These are phyloP conservation scores for Sebastes trivittatus DNA, from an alignment of 2,797 vertebrate genomes.

Conservation along the genomic window DNA sequence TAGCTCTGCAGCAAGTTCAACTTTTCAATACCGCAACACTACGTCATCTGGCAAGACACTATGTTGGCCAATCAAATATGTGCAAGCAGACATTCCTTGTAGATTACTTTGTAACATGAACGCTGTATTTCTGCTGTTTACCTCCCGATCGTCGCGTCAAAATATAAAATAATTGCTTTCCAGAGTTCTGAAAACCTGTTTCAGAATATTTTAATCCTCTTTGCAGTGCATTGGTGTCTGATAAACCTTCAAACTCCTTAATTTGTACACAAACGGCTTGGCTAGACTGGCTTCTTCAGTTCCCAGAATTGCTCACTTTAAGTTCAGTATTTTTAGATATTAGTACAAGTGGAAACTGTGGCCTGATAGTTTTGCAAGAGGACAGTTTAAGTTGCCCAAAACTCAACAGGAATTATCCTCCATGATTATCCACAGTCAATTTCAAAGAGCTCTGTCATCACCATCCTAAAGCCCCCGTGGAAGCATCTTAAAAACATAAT, in stretches of 20 bases:
- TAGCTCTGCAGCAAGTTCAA: neutral
- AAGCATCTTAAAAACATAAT: neutral
- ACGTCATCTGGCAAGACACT: neutral
- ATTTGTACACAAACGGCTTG: no score
- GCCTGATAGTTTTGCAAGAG: neutral
- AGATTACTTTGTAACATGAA: neutral
- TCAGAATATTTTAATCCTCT: no score
- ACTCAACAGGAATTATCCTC: neutral
- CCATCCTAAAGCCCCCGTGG: no score
- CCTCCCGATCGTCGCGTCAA: neutral
- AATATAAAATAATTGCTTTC: neutral
- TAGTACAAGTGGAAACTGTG: no score
- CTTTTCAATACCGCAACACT: neutral
- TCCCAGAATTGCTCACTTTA: neutral
- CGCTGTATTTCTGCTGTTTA: neutral
- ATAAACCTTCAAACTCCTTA: no score
- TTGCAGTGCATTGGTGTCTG: no score
- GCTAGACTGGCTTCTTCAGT: neutral
- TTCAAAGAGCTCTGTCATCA: no score
- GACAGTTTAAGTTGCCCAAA: neutral
- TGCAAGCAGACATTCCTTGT: neutral
- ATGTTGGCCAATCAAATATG: neutral
- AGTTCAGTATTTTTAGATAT: neutral
- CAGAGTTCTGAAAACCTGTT: neutral
- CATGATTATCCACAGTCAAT: neutral